Conservation (phyloP, 2,888 invertebrate species). For the Meteorus cinctellus region DNA sequence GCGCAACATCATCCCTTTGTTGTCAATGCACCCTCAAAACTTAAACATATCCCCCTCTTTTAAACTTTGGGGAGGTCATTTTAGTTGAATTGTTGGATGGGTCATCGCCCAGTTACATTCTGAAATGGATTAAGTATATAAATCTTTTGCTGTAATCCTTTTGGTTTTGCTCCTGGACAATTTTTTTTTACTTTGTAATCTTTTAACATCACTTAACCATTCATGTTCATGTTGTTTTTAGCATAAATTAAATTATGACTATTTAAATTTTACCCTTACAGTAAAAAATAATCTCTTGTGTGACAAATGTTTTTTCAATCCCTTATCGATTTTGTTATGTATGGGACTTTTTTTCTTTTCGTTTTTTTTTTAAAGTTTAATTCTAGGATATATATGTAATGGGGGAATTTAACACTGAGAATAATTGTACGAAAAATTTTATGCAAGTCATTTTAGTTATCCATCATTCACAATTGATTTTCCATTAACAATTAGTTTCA, state of each 20-base stretch:
- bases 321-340: neutral
- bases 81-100: neutral
- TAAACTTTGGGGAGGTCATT: neutral
- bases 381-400: neutral
- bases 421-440: neutral
- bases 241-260: neutral
- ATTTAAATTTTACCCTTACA: conserved; percentile 10
- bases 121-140: neutral
- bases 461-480: no score
- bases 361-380: neutral
- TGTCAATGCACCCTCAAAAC: conserved; percentile 19
- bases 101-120: neutral
- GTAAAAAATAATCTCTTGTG: neutral
- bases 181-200: neutral
- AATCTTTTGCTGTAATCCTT: neutral
- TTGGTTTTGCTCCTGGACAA: neutral
- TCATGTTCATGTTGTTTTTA: neutral
- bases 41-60: neutral
- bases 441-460: conserved; percentile 24
- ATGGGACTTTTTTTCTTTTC: no score
- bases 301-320: conserved; percentile 30
- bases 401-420: neutral
- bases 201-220: conserved; percentile 1
- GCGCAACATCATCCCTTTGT: conserved; percentile 46
- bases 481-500: conserved; percentile 15